Evolutionary conservation across 1,140 invertebrate genomes (phyloP).

Genomic region (Gryllus bimaculatus): DNA sequence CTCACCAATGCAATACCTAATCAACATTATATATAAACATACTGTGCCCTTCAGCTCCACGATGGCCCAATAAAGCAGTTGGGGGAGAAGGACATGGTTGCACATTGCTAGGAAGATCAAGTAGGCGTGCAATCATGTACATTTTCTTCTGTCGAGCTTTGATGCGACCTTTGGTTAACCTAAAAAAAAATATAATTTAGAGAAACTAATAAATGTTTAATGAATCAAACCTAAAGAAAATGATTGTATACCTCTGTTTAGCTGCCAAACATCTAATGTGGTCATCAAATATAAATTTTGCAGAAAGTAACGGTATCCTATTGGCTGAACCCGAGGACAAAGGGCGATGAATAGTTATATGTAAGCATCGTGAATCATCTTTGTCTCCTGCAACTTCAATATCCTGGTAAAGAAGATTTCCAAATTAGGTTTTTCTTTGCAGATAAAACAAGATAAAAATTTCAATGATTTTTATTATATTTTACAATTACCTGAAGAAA

Average conservation of each 20-base stretch:
- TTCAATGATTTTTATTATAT: neutral
- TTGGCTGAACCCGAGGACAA: slow-evolving; percentile 50
- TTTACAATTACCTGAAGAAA: slow-evolving; percentile 53
- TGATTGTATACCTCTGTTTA: slow-evolving; percentile 60
- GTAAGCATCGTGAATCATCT: slow-evolving; percentile 90
- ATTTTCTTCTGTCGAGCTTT: slow-evolving; percentile 95
- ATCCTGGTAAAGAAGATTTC: slow-evolving; percentile 36
- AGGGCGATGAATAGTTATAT: slow-evolving; percentile 87
- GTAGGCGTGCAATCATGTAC: slow-evolving; percentile 82
- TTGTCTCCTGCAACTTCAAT: slow-evolving; percentile 77
- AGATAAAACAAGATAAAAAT: neutral
- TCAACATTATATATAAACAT: neutral
- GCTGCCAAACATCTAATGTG: slow-evolving; percentile 97
- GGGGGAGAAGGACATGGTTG: slow-evolving; percentile 45
- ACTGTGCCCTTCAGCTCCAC: slow-evolving; percentile 19
- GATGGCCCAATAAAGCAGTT: slow-evolving; percentile 28
- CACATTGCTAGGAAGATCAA: slow-evolving; percentile 66
- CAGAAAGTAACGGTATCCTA: slow-evolving; percentile 68
- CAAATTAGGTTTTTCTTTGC: neutral
- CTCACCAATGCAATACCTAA: neutral
- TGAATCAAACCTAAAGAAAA: neutral
- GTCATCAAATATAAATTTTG: slow-evolving; percentile 96
- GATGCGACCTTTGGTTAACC: slow-evolving; percentile 73
- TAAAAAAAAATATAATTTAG: slow-evolving; percentile 33
- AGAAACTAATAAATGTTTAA: neutral